Percentiles rank a stretch among this genome's conserved stretches.
Conservation (phyloP, 2,797 vertebrate species). For the Malacoctenus gilli region DNA sequence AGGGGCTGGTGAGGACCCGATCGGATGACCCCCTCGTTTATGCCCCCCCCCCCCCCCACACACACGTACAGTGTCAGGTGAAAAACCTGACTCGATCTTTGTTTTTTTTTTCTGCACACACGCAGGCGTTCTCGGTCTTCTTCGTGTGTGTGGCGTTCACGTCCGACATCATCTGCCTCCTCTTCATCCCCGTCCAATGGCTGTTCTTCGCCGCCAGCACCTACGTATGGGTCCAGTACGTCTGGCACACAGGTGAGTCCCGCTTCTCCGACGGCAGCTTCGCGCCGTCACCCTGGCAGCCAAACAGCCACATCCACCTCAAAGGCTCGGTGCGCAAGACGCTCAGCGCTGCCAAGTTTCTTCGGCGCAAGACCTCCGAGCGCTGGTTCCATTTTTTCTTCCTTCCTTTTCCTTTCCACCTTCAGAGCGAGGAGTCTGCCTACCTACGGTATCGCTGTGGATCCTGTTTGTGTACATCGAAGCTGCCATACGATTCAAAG, state of each 20-base stretch:
- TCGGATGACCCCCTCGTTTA: no score
- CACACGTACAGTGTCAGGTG: no score
- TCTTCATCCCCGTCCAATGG: constrained; percentile 99
- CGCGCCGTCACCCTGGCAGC: no score
- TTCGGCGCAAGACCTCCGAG: background rate
- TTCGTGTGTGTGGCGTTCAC: constrained; percentile 98
- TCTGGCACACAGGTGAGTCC: constrained; percentile 96
- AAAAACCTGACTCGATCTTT: no score
- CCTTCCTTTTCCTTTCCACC: background rate
- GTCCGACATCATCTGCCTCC: constrained; percentile 98
- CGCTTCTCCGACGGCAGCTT: no score
- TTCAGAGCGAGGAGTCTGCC: constrained; percentile 94
- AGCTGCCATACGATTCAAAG: constrained; percentile 99
- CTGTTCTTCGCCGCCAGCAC: constrained; percentile 99
- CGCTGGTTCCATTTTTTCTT: background rate
- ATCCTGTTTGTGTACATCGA: constrained; percentile 99
- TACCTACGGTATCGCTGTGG: constrained; percentile 97
- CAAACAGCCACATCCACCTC: no score
- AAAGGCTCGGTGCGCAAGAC: no score
- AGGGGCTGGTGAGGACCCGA: constrained; percentile 91
- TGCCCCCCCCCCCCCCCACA: no score
- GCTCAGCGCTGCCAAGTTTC: constrained; percentile 25
- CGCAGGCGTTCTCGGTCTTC: constrained; percentile 96
- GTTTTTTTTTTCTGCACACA: constrained; percentile 15
- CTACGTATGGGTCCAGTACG: constrained; percentile 98